Conservation (phyloP, 2,113 vertebrate genomes). For the Tyto alba region DNA sequence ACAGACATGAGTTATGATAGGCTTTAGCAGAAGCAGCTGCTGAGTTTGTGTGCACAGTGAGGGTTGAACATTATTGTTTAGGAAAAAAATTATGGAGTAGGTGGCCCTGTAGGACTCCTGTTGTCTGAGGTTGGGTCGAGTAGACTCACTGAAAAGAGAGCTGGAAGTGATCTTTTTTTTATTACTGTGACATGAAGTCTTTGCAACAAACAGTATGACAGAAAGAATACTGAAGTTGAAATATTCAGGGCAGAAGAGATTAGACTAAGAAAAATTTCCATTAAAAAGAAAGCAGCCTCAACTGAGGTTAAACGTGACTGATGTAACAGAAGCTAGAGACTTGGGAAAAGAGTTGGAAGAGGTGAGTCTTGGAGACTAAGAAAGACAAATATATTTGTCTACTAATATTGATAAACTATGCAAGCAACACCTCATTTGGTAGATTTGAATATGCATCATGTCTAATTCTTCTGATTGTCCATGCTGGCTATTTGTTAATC, state of each 20-base stretch:
- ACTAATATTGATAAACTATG: background rate
- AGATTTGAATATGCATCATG: background rate
- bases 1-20: slow-evolving; percentile 10
- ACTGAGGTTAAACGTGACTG: slow-evolving; percentile 6
- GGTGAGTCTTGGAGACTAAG: background rate
- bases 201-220: background rate
- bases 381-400: background rate
- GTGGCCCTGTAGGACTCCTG: background rate
- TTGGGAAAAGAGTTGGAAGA: background rate
- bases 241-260: slow-evolving; percentile 30
- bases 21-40: slow-evolving; percentile 16
- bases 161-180: background rate
- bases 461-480: background rate
- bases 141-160: background rate
- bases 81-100: background rate
- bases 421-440: background rate
- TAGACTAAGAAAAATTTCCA: slow-evolving; percentile 26
- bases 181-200: background rate
- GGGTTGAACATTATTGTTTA: background rate
- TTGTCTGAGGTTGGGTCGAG: background rate
- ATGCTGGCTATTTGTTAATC: background rate
- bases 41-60: background rate
- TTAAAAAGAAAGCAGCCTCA: slow-evolving; percentile 10
- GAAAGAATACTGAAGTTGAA: slow-evolving; percentile 46
- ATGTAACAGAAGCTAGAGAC: background rate